Evolutionary conservation across 2,888 invertebrate genomes (phyloP).

Genomic region (Elmis aenea): DNA sequence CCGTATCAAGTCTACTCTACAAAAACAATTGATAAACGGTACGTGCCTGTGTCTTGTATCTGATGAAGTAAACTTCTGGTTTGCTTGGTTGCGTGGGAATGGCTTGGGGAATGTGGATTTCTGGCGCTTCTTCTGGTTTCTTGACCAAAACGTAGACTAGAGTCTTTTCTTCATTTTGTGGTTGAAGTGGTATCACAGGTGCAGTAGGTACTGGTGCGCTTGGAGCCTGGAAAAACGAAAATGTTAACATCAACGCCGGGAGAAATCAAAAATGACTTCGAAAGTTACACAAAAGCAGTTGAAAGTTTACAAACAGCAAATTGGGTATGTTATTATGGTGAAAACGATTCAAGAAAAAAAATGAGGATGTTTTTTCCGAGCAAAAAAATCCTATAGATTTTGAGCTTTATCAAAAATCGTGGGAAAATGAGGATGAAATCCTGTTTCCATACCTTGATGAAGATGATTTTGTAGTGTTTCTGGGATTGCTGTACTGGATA

Average conservation of each 20-base stretch:
- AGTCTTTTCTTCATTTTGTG: constrained; percentile 85
- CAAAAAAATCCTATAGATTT: too few species aligned
- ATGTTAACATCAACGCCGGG: too few species aligned
- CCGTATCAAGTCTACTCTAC: too few species aligned
- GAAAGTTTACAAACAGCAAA: too few species aligned
- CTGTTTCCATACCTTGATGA: constrained; percentile 76
- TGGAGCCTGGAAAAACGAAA: constrained; percentile 62
- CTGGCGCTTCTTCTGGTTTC: constrained; percentile 83
- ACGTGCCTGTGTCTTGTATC: constrained; percentile 71
- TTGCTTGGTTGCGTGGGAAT: constrained; percentile 82
- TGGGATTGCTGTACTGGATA: constrained; percentile 69
- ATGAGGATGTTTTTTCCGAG: too few species aligned
- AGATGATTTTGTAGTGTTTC: constrained; percentile 89
- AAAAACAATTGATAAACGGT: not conserved
- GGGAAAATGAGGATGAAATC: too few species aligned
- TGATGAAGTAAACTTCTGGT: constrained; percentile 89
- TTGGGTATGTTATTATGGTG: too few species aligned
- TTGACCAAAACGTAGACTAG: constrained; percentile 86
- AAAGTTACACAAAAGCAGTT: too few species aligned
- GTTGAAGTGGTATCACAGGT: constrained; percentile 73
- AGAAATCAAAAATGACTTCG: too few species aligned
- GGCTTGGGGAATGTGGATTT: constrained; percentile 72
- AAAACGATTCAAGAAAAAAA: too few species aligned
- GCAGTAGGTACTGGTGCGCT: constrained; percentile 75
- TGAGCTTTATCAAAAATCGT: too few species aligned